Base-by-base conservation (phyloP, 2,113 vertebrate genomes). In the Cyrtonyx montezumae region DNA sequence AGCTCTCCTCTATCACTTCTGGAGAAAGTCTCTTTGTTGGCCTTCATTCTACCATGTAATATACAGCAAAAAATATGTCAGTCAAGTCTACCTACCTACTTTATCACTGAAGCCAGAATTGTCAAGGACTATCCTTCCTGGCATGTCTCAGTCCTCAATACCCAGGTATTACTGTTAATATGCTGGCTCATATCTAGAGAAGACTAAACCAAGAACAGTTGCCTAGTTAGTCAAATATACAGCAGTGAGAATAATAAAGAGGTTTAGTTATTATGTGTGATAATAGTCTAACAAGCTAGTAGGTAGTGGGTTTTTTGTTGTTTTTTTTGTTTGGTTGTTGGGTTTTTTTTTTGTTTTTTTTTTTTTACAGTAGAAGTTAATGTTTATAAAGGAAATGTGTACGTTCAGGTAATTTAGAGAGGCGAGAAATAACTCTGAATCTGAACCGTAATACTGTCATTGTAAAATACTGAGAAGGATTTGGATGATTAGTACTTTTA, bases 101-200 rank as follows among this genome's bases (percentile, higher is more conserved):
- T 71, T 78, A 70, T 8, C n/a, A 40, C 30, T 22, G 40, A 80
- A 68, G 61, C 26, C 71, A 53, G 66, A 92, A 79, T 36, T 87
- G n/a, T 36, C 71, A 79, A 87, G 37, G 68, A 53, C 89, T 73
- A 73, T 48, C 53, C 48, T 22, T 61, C 20, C 30, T 5, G 21
- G 49, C 65, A 70, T 55, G 28, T 53, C 28, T 91, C 87, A 79
- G 70, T 92, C 56, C 34, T 87, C 79, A 59, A 37, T 63, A 55
- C 23, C 42, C 37, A 74, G 51, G n/a, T 93, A 79, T 83, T 94
- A 71, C 75, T 30, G 23, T 34, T 61, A 79, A 83, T 78, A 91
- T 87, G 46, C 14, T 91, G 68, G 25, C 6, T 96, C 37, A 83
- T 94, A 40, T 93, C 87, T 92, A 91, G 79, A 93, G 25, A 46